Evolutionary conservation across 2,797 vertebrate species (phyloP), one percentile per base, ranked within the genome.

Genomic region (Vultur gryphus): DNA sequence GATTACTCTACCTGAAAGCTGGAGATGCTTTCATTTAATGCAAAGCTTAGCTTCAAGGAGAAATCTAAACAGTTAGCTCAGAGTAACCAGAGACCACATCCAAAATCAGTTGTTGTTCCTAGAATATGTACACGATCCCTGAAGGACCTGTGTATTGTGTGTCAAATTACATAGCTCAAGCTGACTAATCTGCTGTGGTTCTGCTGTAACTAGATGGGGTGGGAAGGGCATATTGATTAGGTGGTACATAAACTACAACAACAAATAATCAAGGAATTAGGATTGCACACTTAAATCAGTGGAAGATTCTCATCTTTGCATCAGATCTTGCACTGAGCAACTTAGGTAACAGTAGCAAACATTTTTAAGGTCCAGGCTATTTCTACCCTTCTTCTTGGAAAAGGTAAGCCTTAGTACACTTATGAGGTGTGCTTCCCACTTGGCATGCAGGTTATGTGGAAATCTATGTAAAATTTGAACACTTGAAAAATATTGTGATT

Each of bases 41-140:
- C 25, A 46, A 65, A 67, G 13, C 43, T 84, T 28, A 49, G 23
- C 35, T 73, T 55, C 18, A 35, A 73, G 65, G 43, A 87, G 41
- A 86, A 66, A 73, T n/a, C 49, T 16, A 6, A 75, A 31, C 5
- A 29, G 33, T 67, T 55, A 57, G 8, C 28, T 65, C n/a, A 57
- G 35, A 72, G 16, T 58, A 52, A 64, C 16, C 19, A 79, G 44
- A 28, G 10, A 35, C 2, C 4, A 12, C 8, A 16, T 7, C 9
- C 26, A 46, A 57, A 91, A 73, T 52, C 10, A 43, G 25, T 25
- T 2, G 3, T 26, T 44, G 25, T n/a, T 88, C 33, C 35, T 46
- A 7, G 23, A 37, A 35, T 37, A 35, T 8, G 23, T 41, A 4
- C 0, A 0, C 7, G 37, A 65, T 71, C 24, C 8, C 28, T 66